Evolutionary conservation across 2,113 vertebrate species (phyloP).

Genomic region (Corythornis madagascariensis): DNA sequence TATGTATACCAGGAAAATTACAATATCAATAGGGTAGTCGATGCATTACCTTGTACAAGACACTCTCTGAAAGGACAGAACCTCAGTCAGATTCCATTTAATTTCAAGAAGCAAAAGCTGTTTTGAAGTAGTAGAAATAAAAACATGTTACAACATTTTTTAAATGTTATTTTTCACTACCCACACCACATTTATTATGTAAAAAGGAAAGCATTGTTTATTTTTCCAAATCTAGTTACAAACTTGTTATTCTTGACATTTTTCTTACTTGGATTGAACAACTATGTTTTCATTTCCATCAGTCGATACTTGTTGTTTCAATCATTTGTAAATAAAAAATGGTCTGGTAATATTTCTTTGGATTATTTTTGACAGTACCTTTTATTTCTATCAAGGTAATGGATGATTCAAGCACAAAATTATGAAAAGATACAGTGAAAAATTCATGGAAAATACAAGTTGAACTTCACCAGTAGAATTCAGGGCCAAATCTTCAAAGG

Average conservation of each 20-base stretch:
- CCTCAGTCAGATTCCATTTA: slow-evolving; percentile 24
- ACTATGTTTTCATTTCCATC: slow-evolving; percentile 24
- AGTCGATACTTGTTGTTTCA: slow-evolving; percentile 37
- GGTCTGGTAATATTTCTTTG: not conserved
- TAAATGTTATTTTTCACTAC: slow-evolving; percentile 18
- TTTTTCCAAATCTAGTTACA: slow-evolving; percentile 51
- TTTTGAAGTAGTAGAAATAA: slow-evolving; percentile 47
- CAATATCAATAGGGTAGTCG: slow-evolving; percentile 53
- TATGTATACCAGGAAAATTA: slow-evolving; percentile 55
- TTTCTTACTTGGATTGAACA: slow-evolving; percentile 32
- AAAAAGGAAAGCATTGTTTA: slow-evolving; percentile 47
- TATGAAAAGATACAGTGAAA: not conserved
- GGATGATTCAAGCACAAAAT: not conserved
- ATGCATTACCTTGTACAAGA: slow-evolving; percentile 6
- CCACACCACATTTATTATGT: slow-evolving; percentile 23
- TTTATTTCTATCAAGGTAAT: slow-evolving; percentile 44
- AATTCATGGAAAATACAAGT: not conserved
- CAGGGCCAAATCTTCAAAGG: not conserved
- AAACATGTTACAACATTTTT: not conserved
- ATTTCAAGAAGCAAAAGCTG: slow-evolving; percentile 45
- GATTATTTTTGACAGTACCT: not conserved
- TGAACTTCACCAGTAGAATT: not conserved
- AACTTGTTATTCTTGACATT: slow-evolving; percentile 54
- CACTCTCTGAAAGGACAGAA: slow-evolving; percentile 28
- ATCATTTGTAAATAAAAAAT: slow-evolving; percentile 40